Conservation (phyloP, 2,888 invertebrate species). For the Nomada fucata region DNA sequence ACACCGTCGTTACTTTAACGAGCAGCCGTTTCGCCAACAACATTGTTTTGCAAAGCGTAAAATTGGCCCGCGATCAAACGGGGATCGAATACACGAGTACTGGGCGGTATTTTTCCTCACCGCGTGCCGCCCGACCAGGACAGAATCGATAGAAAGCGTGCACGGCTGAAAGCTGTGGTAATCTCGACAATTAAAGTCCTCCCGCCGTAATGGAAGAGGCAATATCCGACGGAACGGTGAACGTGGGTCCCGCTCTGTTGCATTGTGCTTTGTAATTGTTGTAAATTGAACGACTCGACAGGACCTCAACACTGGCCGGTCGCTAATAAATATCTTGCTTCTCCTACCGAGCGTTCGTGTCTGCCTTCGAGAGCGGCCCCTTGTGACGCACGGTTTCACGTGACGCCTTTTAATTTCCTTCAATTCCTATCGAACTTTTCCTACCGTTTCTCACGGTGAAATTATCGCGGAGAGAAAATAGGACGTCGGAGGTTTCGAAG, state of each 20-base stretch:
- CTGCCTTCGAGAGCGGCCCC: slow-evolving; percentile 28
- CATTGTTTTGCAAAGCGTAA: slow-evolving; percentile 44
- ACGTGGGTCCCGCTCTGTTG: slow-evolving; percentile 32
- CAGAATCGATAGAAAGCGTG: slow-evolving; percentile 26
- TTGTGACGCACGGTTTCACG: slow-evolving; percentile 45
- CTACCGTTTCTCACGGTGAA: neutral
- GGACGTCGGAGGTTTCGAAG: neutral
- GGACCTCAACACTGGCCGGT: slow-evolving; percentile 43
- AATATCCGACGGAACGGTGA: slow-evolving; percentile 55
- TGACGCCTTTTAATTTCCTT: slow-evolving; percentile 2
- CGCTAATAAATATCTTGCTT: slow-evolving; percentile 59
- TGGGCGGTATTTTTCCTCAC: neutral
- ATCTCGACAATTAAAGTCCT: slow-evolving; percentile 53
- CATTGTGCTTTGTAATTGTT: slow-evolving; percentile 77
- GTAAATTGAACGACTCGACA: slow-evolving; percentile 72
- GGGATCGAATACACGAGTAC: neutral
- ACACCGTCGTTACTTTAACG: slow-evolving; percentile 47
- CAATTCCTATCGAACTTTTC: neutral
- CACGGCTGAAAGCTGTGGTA: slow-evolving; percentile 36
- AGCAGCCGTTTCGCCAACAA: slow-evolving; percentile 32
- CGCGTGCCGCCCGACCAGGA: neutral
- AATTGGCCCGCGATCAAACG: slow-evolving; percentile 31
- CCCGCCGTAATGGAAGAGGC: slow-evolving; percentile 51
- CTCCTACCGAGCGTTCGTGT: slow-evolving; percentile 58
- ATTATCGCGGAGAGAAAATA: neutral